Evolutionary conservation across 2,888 invertebrate species (phyloP), one percentile per base, ranked within the genome.

Genomic region (Drosophila mimetica): DNA sequence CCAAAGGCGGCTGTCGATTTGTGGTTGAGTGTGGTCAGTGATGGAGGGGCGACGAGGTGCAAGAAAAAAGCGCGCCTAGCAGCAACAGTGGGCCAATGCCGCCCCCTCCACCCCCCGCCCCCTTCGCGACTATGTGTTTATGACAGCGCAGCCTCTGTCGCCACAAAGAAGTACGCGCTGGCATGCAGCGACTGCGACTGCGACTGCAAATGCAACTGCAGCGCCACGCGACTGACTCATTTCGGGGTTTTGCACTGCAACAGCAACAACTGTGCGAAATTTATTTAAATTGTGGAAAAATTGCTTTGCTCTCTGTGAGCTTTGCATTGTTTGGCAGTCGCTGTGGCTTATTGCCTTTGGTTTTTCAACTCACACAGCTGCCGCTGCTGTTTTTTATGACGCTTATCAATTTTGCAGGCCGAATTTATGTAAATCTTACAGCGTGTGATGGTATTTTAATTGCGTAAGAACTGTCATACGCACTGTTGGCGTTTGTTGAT

Each of bases 371-470:
- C 55, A 18, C 59, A 28, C 44, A 44, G 14, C 44, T 14, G 44
- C 42, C 67, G 66, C 25, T 51, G 55, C 54, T 61, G 41, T 25
- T 67, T 70, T 74, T 70, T 55, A 69, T 75, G 70, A 58, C 60
- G 84, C 78, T 77, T 82, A 86, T 86, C 84, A 82, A 83, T 80
- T 82, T 77, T 77, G 83, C 72, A 71, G 72, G 41, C 50, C 53
- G 63, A 69, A 71, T 73, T 71, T 77, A 71, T 77, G 83, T 65
- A 85, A 82, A 86, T 75, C 52, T 53, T 53, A 11, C 18, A 59
- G 44, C 20, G 44, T 34, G 52, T 18, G 67, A 54, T 37, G 46
- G 13, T 32, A 37, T 37, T 36, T 28, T 37, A 74, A 79, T 82
- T 82, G 83, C 86, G 76, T 86, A 83, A 80, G 74, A 71, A 76